These are phyloP conservation scores for Drosophila nannoptera DNA, from an alignment of 1,140 invertebrate species.

Conservation along the genomic window DNA sequence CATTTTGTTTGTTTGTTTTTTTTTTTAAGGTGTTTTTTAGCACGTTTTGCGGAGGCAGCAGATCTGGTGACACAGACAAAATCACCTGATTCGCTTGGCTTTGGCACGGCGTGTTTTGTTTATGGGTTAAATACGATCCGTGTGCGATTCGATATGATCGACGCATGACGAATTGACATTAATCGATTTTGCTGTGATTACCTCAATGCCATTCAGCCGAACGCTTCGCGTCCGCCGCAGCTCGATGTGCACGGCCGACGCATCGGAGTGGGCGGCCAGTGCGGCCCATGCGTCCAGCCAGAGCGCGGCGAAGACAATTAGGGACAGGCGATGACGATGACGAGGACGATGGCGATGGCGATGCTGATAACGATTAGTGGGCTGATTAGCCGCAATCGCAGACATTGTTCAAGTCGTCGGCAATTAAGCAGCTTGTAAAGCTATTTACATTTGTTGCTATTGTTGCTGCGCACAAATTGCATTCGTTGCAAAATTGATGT, in stretches of 20 bases:
- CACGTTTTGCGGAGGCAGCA: conserved; percentile 45
- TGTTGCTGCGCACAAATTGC: conserved; percentile 49
- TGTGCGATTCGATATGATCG: background rate
- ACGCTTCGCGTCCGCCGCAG: conserved; percentile 66
- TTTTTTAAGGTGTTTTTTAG: background rate
- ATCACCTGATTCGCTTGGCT: conserved; percentile 42
- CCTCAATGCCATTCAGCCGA: conserved; percentile 70
- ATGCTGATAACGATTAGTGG: conserved; percentile 16
- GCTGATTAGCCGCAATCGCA: conserved; percentile 22
- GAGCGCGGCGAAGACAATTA: conserved; percentile 59
- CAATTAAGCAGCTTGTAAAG: conserved; percentile 33
- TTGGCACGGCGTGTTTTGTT: background rate
- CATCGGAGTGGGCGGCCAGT: conserved; percentile 6
- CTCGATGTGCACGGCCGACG: conserved; percentile 55
- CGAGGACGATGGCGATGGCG: conserved; percentile 51
- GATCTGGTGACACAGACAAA: conserved; percentile 25
- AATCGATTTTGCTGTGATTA: conserved; percentile 33
- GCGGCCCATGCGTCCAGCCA: conserved; percentile 33
- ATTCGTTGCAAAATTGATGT: conserved; percentile 53
- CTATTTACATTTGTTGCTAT: conserved; percentile 35
- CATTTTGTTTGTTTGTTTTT: no score
- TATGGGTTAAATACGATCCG: conserved; percentile 34
- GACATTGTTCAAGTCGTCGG: conserved; percentile 51
- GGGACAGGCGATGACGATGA: conserved; percentile 43
- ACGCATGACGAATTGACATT: conserved; percentile 9